These are phyloP conservation scores for Chrysoperla carnea DNA, from an alignment of 1,140 invertebrate species.

Conservation along the genomic window DNA sequence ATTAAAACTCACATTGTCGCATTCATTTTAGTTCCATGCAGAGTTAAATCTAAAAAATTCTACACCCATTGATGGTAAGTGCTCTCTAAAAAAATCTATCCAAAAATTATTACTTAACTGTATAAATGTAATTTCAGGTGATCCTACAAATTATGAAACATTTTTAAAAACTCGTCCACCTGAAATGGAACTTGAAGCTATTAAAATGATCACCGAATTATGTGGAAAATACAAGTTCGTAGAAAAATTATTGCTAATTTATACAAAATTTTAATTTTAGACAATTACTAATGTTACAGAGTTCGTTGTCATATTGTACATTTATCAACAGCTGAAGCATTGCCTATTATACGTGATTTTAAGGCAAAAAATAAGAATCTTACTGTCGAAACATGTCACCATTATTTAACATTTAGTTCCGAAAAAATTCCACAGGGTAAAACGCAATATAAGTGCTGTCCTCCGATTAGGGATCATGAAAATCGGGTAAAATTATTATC, in stretches of 20 bases:
- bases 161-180: conserved; percentile 43
- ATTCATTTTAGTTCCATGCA: conserved; percentile 43
- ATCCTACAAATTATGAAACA: conserved; percentile 36
- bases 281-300: conserved; percentile 19
- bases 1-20: too few relatives aligned
- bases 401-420: conserved; percentile 44
- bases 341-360: conserved; percentile 25
- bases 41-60: conserved; percentile 21
- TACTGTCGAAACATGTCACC: conserved; percentile 54
- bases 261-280: too few relatives aligned
- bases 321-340: conserved; percentile 40
- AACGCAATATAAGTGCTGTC: conserved; percentile 53
- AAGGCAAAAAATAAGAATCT: conserved; percentile 27
- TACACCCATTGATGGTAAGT: too few relatives aligned
- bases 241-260: too few relatives aligned
- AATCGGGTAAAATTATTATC: conserved; percentile 30
- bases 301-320: conserved; percentile 52
- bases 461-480: conserved; percentile 38
- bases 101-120: too few relatives aligned
- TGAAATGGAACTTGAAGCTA: conserved; percentile 45
- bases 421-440: conserved; percentile 38
- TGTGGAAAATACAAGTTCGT: conserved; percentile 35
- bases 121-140: conserved; percentile 10
- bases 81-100: too few relatives aligned
- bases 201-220: conserved; percentile 35